Percentiles rank a stretch among this genome's conserved stretches.
These are phyloP conservation scores for Drosophila testacea DNA, from an alignment of 2,888 invertebrate genomes.

Conservation along the genomic window DNA sequence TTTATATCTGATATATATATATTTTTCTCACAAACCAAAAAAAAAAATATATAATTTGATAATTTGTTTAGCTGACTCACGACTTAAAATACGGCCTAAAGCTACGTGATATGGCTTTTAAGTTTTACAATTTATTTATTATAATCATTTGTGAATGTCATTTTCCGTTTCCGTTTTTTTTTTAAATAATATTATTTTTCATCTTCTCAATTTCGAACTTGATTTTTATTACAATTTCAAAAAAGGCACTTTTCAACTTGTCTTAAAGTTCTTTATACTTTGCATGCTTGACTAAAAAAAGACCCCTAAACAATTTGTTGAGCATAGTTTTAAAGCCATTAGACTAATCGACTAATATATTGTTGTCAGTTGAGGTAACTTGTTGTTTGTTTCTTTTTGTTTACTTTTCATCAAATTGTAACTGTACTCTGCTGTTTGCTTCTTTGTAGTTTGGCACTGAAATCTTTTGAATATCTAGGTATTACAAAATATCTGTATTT, in stretches of 20 bases:
- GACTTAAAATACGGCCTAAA: slow-evolving; percentile 54
- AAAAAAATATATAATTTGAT: slow-evolving; percentile 33
- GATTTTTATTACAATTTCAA: slow-evolving; percentile 33
- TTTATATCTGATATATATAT: slow-evolving; percentile 52
- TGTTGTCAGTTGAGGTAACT: slow-evolving; percentile 80
- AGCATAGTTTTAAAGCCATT: slow-evolving; percentile 62
- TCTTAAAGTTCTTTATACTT: slow-evolving; percentile 30
- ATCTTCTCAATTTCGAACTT: slow-evolving; percentile 8
- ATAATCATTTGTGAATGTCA: slow-evolving; percentile 25
- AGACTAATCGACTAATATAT: slow-evolving; percentile 33
- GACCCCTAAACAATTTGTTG: slow-evolving; percentile 34
- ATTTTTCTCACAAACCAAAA: slow-evolving; percentile 27
- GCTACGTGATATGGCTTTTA: slow-evolving; percentile 74
- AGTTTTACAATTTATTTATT: slow-evolving; percentile 41
- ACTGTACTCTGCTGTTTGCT: not conserved
- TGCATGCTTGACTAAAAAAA: slow-evolving; percentile 32
- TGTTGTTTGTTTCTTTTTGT: slow-evolving; percentile 62
- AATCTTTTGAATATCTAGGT: slow-evolving; percentile 45
- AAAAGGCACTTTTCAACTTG: slow-evolving; percentile 58
- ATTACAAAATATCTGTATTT: not conserved
- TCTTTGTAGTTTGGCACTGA: slow-evolving; percentile 54
- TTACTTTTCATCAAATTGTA: slow-evolving; percentile 26
- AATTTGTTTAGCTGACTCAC: slow-evolving; percentile 49
- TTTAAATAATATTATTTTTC: slow-evolving; percentile 21
- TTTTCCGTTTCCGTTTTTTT: slow-evolving; percentile 18